Percentiles rank a stretch among this genome's conserved stretches.
Conservation (phyloP, 2,888 invertebrate genomes). For the Aspidiotus destructor region DNA sequence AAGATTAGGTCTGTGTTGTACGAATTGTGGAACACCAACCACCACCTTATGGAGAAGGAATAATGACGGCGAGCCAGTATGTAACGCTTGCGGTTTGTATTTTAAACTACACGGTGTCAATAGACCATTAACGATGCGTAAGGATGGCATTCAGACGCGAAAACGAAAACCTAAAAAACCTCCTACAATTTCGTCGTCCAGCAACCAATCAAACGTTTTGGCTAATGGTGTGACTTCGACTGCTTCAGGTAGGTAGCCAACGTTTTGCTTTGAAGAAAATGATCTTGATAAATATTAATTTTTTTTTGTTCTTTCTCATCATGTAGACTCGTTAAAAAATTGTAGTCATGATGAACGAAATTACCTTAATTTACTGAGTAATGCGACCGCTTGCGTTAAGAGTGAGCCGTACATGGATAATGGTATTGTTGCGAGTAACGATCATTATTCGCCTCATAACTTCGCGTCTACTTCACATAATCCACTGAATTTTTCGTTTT, state of each 20-base stretch:
- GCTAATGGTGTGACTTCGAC: slow-evolving; percentile 14
- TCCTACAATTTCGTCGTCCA: slow-evolving; percentile 30
- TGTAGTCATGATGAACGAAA: slow-evolving; percentile 18
- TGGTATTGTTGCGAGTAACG: slow-evolving; percentile 3
- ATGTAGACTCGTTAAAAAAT: slow-evolving; percentile 23
- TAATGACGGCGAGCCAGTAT: slow-evolving; percentile 96
- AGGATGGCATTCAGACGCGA: slow-evolving; percentile 94
- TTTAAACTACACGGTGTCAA: slow-evolving; percentile 87
- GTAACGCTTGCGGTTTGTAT: slow-evolving; percentile 97
- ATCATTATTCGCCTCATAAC: slow-evolving; percentile 22
- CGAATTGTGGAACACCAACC: slow-evolving; percentile 93
- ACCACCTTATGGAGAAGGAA: slow-evolving; percentile 97
- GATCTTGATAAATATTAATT: neutral
- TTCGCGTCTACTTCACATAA: slow-evolving; percentile 21
- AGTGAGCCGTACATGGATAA: slow-evolving; percentile 19
- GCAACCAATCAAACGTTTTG: slow-evolving; percentile 24
- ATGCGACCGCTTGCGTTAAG: slow-evolving; percentile 12
- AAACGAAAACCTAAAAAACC: slow-evolving; percentile 61
- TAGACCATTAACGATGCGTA: slow-evolving; percentile 95
- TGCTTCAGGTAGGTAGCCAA: slow-evolving; percentile 14
- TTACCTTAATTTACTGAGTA: slow-evolving; percentile 17
- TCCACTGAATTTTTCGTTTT: slow-evolving; percentile 22
- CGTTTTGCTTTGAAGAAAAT: neutral
- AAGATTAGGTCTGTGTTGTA: slow-evolving; percentile 73
- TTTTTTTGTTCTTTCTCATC: neutral